Evolutionary conservation across 2,113 vertebrate genomes (phyloP), one percentile per base, ranked within the genome.

Genomic region (Limanda limanda): DNA sequence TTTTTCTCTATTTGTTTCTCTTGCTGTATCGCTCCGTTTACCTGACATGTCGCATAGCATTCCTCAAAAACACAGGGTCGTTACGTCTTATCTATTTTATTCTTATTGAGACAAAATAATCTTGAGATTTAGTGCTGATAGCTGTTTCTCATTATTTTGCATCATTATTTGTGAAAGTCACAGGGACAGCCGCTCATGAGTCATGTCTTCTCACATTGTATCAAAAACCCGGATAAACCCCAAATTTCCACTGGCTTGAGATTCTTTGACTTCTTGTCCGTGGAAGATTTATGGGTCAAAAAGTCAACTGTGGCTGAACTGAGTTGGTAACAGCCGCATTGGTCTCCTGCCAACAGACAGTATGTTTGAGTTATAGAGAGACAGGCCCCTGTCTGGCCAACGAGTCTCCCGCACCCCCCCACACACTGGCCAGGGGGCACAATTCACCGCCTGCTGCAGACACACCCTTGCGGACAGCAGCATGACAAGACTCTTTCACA

Each of bases 351-450:
- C 84, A 86, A 77, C 35, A 73, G 83, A 62, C 71, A 66, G 64
- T 47, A 59, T 73, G 74, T 88, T 86, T 85, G 81, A 90, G 79
- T 87, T 88, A 82, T 78, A 88, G 78, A 78, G 71, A 76, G 72
- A 64, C 78, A 82, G 79, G 54, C 71, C 77, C 64, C 59, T 71
- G 54, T 85, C 66, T 55, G 73, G 45, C 80, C 76, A 45, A 23
- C 58, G 78, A 31, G 71, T 47, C 86, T 24, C 56, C 76, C 63
- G 56, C 69, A 62, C 18, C 57, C 48, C 66, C 59, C 27, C 60
- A 54, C 62, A 85, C 74, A 31, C 54, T 68, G 83, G 76, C 90
- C 79, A 73, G 79, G 78, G 82, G 82, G 79, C 86, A 88, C 86
- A 86, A 89, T 89, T 88, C 84, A 88, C 81, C 79, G 69, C 42